Evolutionary conservation across 2,797 vertebrate species (phyloP), one percentile per base, ranked within the genome.

Genomic region (Luscinia luscinia): DNA sequence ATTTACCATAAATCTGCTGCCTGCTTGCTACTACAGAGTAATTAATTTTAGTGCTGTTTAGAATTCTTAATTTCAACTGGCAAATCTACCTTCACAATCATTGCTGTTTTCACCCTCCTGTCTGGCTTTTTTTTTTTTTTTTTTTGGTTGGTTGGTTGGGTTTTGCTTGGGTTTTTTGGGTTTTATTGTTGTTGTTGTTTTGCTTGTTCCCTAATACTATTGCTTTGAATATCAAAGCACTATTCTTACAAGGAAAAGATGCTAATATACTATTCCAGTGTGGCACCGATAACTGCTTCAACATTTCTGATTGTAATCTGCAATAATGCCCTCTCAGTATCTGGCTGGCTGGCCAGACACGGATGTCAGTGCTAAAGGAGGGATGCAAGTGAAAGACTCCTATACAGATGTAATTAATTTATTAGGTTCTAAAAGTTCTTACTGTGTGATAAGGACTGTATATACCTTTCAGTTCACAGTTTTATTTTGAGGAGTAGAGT

Each of bases 1-100:
- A 96, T 97, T 98, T 98, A 96, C 96, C 95, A 97, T 98, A 98
- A 97, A 97, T 97, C 95, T 87, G 7, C 94, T 97, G 95, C 97
- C 97, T 97, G 89, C 94, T 97, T 97, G 95, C 77, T 96, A 96
- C 94, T 96, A 92, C 79, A 63, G 87, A 97, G 96, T 95, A 97
- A 98, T 98, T 98, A 97, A 97, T 98, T 97, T 97, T 96, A 96
- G 88, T 96, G 92, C 89, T 95, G 87, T 86, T 97, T 89, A 97
- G 95, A 97, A 96, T 97, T 98, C 97, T 96, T 97, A 96, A 97
- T 97, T 96, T 97, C 96, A 96, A 32, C 79, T 93, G 68, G 93
- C 91, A 96, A 95, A 94, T 91, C 74, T 88, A 72, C 91, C 94
- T 96, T 95, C 75, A 81, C 84, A 85, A 78, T 78, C 43, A 6